Evolutionary conservation across 92 coral and sea anemone genomes (phyloP), one percentile per base, ranked within the genome.

Genomic region (Pocillopora meandrina): DNA sequence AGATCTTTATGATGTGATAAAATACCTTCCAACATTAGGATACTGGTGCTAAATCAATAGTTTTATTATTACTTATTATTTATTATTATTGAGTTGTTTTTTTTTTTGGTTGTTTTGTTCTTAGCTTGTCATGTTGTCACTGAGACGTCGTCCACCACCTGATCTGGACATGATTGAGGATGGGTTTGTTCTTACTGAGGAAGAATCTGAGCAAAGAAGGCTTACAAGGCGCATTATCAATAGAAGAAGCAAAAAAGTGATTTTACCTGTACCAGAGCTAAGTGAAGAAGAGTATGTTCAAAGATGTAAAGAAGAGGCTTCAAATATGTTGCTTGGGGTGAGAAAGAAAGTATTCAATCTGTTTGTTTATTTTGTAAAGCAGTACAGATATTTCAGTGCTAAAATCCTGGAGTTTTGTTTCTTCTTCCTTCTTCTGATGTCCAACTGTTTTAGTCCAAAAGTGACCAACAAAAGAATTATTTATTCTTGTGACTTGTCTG

Each of bases 101-200:
- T 42, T 3, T 42, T 42, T 42, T 42, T 42, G 52, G 7, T 42
- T 70, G 8, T 9, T 17, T 20, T 14, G 35, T 82, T 71, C 86
- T 49, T 70, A 96, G 99, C 87, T 96, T 34, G 90, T 96, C 34
- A 90, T 88, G 17, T 87, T 96, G 85, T 75, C 96, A 15, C 97
- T 90, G 34, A 82, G 99, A 21, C 89, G 95, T 58, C 78, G 92
- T 18, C 97, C 99, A 65, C 98, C 99, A 7, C 99, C 99, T 61
- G 98, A 96, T 80, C 90, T 94, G 47, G 97, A 94, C 57, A 89
- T 94, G 93, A 95, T 96, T 71, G 90, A 94, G 58, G 60, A 96
- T 82, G 99, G 99, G 23, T 96, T 95, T 85, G 86, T 96, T 36
- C 91, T 96, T 8, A 96, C 91, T 36, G 98, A 96, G 63, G 72